Evolutionary conservation across 2,113 vertebrate genomes (phyloP).

Genomic region (Proteles cristata): DNA sequence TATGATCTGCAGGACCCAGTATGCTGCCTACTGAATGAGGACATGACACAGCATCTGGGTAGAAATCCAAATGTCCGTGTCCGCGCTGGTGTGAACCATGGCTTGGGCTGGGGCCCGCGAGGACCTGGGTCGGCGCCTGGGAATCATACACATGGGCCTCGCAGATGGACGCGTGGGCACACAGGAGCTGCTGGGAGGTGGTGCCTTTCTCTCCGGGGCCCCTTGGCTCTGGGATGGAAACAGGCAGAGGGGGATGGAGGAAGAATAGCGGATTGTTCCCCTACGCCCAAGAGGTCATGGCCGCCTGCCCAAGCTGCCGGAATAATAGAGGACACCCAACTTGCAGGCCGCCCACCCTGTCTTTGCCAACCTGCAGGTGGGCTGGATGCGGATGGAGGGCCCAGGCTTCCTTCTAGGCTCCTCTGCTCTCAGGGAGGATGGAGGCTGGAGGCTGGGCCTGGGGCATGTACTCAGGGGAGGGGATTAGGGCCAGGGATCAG

Average conservation of each 20-base stretch:
- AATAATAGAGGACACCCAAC: slow-evolving; percentile 54
- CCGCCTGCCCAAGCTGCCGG: neutral
- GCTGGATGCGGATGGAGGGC: fast-evolving
- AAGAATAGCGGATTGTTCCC: slow-evolving; percentile 73
- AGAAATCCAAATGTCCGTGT: neutral
- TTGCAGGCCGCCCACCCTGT: slow-evolving; percentile 34
- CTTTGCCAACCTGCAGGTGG: neutral
- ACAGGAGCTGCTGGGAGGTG: neutral
- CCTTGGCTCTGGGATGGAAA: neutral
- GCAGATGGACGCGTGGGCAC: neutral
- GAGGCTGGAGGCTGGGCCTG: neutral
- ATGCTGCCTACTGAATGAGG: neutral
- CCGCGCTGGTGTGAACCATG: neutral
- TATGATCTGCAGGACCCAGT: neutral
- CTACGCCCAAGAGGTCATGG: slow-evolving; percentile 37
- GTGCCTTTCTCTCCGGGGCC: neutral
- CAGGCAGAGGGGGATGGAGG: neutral
- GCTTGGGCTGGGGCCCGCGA: neutral
- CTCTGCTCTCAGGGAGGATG: neutral
- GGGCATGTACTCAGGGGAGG: no score
- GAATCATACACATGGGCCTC: fast-evolving
- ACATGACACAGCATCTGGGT: neutral
- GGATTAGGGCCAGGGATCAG: neutral
- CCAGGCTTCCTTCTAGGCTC: neutral
- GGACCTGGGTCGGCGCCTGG: fast-evolving